Conservation (phyloP, 2,797 vertebrate species). For the Falco naumanni region DNA sequence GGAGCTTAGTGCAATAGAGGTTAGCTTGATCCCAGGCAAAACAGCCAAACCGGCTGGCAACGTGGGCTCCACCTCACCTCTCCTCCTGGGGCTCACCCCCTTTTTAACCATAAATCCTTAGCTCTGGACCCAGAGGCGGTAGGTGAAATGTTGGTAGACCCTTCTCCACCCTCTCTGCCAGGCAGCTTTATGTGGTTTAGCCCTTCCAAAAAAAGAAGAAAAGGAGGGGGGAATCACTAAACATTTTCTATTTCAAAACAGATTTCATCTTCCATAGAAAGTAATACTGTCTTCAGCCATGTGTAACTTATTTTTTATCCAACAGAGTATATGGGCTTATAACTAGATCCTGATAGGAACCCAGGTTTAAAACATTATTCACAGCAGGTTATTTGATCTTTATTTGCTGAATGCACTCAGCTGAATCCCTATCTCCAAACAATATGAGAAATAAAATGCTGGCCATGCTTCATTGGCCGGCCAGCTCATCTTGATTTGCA, state of each 20-base stretch:
- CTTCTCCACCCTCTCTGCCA: neutral
- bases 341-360: conserved; percentile 78
- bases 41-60: neutral
- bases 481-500: conserved; percentile 73
- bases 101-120: conserved; percentile 8
- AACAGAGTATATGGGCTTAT: conserved; percentile 76
- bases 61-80: neutral
- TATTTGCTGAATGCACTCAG: conserved; percentile 80
- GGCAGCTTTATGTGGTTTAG: conserved; percentile 35
- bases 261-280: conserved; percentile 72
- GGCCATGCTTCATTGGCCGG: conserved; percentile 75
- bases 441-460: conserved; percentile 77
- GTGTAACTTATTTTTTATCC: conserved; percentile 77
- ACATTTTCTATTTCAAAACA: conserved; percentile 70
- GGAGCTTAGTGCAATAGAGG: conserved; percentile 13
- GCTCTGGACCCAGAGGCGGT: neutral
- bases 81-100: neutral
- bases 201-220: conserved; percentile 33
- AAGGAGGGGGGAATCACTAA: conserved; percentile 16
- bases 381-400: conserved; percentile 79
- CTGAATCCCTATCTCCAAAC: conserved; percentile 80
- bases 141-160: neutral
- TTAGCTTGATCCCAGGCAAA: neutral
- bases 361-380: conserved; percentile 79
- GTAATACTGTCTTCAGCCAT: conserved; percentile 70